phyloP scores from a whole-genome alignment of 1,140 invertebrate genomes.

The Sitodiplosis mosellana region DNA sequence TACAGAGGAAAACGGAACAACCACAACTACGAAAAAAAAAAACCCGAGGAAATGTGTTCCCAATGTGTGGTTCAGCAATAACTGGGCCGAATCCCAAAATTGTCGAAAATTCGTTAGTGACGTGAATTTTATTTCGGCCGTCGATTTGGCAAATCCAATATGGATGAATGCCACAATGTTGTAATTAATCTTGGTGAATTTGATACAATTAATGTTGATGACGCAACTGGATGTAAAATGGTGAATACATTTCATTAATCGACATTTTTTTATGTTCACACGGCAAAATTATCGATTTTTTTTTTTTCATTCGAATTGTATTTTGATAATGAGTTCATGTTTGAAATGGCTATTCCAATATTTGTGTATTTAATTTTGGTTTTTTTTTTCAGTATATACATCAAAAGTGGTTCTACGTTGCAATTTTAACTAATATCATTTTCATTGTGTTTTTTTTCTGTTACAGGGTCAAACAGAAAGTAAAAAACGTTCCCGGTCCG shows the following conservation, averaged over 20 bases:
- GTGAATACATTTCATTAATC: too few species aligned
- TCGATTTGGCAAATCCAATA: conserved; percentile 9
- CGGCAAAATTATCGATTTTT: not conserved
- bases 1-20: too few species aligned
- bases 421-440: too few species aligned
- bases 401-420: too few species aligned
- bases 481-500: conserved; percentile 15
- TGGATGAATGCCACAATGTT: conserved; percentile 28
- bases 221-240: conserved; percentile 19
- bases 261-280: too few species aligned
- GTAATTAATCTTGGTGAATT: conserved; percentile 18
- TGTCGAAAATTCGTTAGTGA: too few species aligned
- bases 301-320: conserved; percentile 7
- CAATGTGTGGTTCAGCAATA: too few species aligned
- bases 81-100: too few species aligned
- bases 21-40: too few species aligned
- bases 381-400: conserved; percentile 4
- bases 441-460: conserved; percentile 3
- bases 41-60: too few species aligned
- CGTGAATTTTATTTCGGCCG: not conserved
- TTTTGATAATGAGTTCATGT: conserved; percentile 8
- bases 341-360: conserved; percentile 7
- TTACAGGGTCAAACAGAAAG: conserved; percentile 23
- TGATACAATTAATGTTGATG: conserved; percentile 9
- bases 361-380: too few species aligned